phyloP scores from a whole-genome alignment of 37 sponge, comb jelly and placozoan genomes.

The Eunapius fragilis region DNA sequence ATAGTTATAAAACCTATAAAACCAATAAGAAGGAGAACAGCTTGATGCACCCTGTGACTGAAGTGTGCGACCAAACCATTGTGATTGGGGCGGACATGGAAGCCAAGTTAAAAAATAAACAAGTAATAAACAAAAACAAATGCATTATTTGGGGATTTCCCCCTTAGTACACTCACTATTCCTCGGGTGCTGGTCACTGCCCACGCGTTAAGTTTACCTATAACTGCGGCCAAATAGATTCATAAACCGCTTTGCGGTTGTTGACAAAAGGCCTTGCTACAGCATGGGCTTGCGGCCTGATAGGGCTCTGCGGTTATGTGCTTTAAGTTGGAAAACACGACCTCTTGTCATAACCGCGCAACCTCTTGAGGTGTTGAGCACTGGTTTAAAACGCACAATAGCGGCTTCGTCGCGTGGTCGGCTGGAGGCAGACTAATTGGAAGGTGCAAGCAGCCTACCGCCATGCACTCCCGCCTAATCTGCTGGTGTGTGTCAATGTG shows the following conservation, averaged over 20 bases:
- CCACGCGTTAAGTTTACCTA: not conserved
- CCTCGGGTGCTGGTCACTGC: not conserved
- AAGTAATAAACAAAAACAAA: too few relatives aligned
- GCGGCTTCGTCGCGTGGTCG: not conserved
- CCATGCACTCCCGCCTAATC: not conserved
- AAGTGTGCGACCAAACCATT: too few relatives aligned
- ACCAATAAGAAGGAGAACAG: too few relatives aligned
- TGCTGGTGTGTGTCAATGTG: not conserved
- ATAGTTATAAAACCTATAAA: too few relatives aligned
- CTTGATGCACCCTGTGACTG: too few relatives aligned
- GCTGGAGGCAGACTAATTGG: not conserved
- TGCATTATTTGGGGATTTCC: too few relatives aligned
- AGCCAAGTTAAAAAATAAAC: too few relatives aligned
- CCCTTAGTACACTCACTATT: too few relatives aligned
- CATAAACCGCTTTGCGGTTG: not conserved
- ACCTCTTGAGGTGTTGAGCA: not conserved
- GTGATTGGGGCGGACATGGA: too few relatives aligned
- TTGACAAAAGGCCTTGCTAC: not conserved
- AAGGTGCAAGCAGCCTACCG: not conserved
- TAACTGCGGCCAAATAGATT: not conserved
- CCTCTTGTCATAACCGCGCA: not conserved
- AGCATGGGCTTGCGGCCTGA: not conserved
- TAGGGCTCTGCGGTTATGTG: not conserved
- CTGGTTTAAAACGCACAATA: not conserved
- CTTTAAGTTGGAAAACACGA: not conserved